A percentile compares a stretch with the other conserved stretches of the same genome.
Evolutionary conservation across 2,888 invertebrate genomes (phyloP).

Genomic region (Caradrina kadenii): DNA sequence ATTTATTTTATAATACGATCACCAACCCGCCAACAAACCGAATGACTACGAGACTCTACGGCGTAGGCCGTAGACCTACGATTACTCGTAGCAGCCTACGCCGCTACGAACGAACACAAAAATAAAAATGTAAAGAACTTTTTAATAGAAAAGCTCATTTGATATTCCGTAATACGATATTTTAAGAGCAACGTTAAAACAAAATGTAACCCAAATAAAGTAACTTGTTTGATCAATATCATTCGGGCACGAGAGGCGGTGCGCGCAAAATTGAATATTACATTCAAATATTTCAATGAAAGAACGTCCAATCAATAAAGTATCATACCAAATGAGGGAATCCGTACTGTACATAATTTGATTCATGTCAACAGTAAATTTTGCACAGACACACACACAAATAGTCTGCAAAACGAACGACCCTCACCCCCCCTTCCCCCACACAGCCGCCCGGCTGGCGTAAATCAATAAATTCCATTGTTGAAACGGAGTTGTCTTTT

Average conservation of each 20-base stretch:
- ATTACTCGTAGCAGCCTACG: slow-evolving; percentile 33
- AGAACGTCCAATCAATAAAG: slow-evolving; percentile 49
- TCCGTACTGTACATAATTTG: slow-evolving; percentile 53
- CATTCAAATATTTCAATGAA: slow-evolving; percentile 39
- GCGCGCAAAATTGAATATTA: slow-evolving; percentile 30
- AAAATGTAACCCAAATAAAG: slow-evolving; percentile 43
- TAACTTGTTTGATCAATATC: slow-evolving; percentile 49
- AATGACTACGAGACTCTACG: slow-evolving; percentile 33
- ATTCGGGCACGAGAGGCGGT: slow-evolving; percentile 18
- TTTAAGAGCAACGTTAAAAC: slow-evolving; percentile 34
- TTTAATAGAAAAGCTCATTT: slow-evolving; percentile 28
- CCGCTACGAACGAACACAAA: slow-evolving; percentile 27
- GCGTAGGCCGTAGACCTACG: slow-evolving; percentile 50
- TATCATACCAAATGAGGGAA: slow-evolving; percentile 48
- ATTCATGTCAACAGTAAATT: slow-evolving; percentile 62
- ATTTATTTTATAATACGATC: neutral
- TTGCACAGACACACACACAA: slow-evolving; percentile 50
- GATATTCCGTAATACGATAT: slow-evolving; percentile 37
- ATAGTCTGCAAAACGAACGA: slow-evolving; percentile 44
- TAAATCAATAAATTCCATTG: slow-evolving; percentile 60
- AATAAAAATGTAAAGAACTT: slow-evolving; percentile 16
- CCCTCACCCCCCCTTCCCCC: slow-evolving; percentile 10
- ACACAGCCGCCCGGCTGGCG: slow-evolving; percentile 7
- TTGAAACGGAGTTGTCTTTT: slow-evolving; percentile 38
- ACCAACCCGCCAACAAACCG: slow-evolving; percentile 3